Evolutionary conservation across 2,888 invertebrate genomes (phyloP).

Genomic region (Liopterus haemorrhoidalis): DNA sequence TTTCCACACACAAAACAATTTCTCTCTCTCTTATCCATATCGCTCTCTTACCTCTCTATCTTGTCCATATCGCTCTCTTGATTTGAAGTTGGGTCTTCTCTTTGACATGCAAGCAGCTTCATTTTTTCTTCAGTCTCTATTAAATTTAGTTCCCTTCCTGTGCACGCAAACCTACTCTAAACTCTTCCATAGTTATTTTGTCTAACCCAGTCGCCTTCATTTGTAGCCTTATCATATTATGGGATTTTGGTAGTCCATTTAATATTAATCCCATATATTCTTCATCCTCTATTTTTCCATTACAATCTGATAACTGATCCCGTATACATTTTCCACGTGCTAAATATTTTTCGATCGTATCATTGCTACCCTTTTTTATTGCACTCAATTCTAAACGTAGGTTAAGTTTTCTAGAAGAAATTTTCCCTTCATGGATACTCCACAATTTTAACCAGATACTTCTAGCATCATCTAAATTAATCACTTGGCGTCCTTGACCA

Average conservation of each 20-base stretch:
- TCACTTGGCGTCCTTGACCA: conserved; percentile 5
- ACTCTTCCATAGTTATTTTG: conserved; percentile 3
- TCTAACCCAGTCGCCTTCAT: conserved; percentile 9
- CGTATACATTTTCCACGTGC: neutral
- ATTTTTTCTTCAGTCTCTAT: neutral
- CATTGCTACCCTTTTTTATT: neutral
- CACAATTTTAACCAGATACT: conserved; percentile 1
- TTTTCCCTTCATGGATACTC: conserved; percentile 1
- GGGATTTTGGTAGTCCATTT: conserved; percentile 3
- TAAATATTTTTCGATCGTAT: conserved; percentile 1
- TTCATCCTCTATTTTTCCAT: conserved; percentile 1
- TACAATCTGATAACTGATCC: conserved; percentile 2
- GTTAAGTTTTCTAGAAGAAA: neutral
- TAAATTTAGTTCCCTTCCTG: conserved; percentile 7
- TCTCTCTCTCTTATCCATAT: neutral
- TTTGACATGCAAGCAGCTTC: conserved; percentile 5
- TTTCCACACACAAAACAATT: conserved; percentile 2
- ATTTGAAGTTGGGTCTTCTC: neutral
- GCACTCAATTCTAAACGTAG: conserved; percentile 2
- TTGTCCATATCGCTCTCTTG: too few species aligned
- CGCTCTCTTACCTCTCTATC: too few species aligned
- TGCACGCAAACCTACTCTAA: neutral
- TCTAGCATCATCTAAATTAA: neutral
- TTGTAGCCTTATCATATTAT: conserved; percentile 6
- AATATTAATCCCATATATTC: conserved; percentile 7